Conservation (phyloP, 30 jellyfish, hydroid and myxozoan species). For the Hydractinia symbiolongicarpus region DNA sequence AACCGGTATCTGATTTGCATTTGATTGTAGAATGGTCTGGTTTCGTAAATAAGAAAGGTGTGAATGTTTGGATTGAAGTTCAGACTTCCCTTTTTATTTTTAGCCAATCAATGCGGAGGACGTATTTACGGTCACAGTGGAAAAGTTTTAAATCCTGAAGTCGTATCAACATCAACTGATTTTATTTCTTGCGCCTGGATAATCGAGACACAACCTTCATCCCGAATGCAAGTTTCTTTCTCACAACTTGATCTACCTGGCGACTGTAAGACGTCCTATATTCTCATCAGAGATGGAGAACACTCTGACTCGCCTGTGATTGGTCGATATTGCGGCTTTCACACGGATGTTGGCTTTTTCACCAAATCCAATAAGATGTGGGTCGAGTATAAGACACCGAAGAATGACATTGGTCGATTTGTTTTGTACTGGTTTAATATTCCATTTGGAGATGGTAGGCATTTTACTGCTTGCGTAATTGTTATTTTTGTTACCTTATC, state of each 20-base stretch:
- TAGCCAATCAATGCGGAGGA: constrained; percentile 28
- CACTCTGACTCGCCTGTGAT: constrained; percentile 19
- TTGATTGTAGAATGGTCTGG: not conserved
- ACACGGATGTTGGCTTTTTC: not conserved
- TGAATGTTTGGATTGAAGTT: not conserved
- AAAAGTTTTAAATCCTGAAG: constrained; percentile 5
- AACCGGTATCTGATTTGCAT: too few species aligned
- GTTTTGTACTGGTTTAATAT: constrained; percentile 22
- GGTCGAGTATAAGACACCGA: constrained; percentile 21
- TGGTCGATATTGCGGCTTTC: constrained; percentile 21
- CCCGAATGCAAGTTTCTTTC: constrained; percentile 20
- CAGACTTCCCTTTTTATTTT: not conserved
- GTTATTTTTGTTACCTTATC: too few species aligned
- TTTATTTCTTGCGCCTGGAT: constrained; percentile 27
- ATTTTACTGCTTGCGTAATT: too few species aligned
- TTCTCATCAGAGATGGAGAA: constrained; percentile 36
- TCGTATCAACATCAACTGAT: not conserved
- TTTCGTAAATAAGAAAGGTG: not conserved
- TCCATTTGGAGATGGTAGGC: not conserved
- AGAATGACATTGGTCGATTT: constrained; percentile 2
- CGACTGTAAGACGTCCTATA: constrained; percentile 19
- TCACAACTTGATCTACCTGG: constrained; percentile 22
- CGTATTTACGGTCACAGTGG: constrained; percentile 11
- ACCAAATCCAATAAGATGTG: constrained; percentile 15
- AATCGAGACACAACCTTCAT: constrained; percentile 20